These are phyloP conservation scores for Pipistrellus pygmaeus DNA, from an alignment of 2,797 vertebrate species.

Conservation along the genomic window DNA sequence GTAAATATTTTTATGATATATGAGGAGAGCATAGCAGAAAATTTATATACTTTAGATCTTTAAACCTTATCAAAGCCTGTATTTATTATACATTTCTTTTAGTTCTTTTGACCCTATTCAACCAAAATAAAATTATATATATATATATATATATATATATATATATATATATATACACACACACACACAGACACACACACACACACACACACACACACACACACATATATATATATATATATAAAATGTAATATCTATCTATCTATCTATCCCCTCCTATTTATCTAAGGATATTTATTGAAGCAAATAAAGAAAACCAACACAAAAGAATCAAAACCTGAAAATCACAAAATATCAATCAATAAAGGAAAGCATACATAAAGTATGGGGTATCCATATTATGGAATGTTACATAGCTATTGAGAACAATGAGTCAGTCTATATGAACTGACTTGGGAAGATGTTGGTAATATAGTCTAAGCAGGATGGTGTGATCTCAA, in stretches of 20 bases:
- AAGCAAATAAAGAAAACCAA: not conserved
- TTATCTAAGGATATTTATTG: not conserved
- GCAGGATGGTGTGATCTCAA: not conserved
- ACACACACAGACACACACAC: too few relatives aligned
- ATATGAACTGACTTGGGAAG: not conserved
- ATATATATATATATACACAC: not conserved
- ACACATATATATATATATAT: not conserved
- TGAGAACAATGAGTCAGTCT: not conserved
- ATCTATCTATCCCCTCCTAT: too few relatives aligned
- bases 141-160: not conserved
- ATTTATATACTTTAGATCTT: not conserved
- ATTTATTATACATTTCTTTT: not conserved
- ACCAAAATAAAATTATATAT: not conserved
- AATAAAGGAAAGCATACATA: not conserved
- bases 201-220: too few relatives aligned
- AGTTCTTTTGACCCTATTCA: not conserved
- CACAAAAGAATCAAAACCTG: not conserved
- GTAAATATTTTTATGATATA: conserved; percentile 9
- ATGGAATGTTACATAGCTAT: not conserved
- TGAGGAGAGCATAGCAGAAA: not conserved
- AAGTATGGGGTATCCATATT: not conserved
- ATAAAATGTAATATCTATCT: not conserved
- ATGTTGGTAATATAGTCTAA: not conserved
- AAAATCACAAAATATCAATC: not conserved
- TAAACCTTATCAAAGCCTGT: not conserved